phyloP scores from a whole-genome alignment of 2,888 invertebrate species.

The Meteorus colon region DNA sequence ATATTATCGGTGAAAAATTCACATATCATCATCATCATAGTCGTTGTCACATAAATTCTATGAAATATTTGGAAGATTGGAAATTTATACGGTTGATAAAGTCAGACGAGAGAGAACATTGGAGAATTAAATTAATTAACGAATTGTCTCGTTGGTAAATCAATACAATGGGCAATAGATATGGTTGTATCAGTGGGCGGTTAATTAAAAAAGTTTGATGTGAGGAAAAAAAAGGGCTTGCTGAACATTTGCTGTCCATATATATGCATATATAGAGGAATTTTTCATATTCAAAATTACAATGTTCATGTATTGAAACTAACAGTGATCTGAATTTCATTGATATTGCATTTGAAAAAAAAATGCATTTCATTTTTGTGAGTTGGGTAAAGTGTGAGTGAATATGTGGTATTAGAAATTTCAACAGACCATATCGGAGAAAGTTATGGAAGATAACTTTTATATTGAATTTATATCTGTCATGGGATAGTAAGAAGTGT shows the following conservation, averaged over 20 bases:
- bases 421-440: too few relatives aligned
- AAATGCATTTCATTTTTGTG: too few relatives aligned
- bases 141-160: conserved; percentile 2
- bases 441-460: too few relatives aligned
- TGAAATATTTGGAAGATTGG: not conserved
- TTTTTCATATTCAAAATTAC: too few relatives aligned
- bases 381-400: too few relatives aligned
- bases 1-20: not conserved
- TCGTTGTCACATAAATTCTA: not conserved
- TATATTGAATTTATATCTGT: conserved; percentile 18
- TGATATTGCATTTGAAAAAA: too few relatives aligned
- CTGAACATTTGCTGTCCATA: not conserved
- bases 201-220: conserved; percentile 33
- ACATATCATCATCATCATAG: not conserved
- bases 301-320: too few relatives aligned
- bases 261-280: too few relatives aligned
- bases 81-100: not conserved
- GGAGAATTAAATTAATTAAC: conserved; percentile 16
- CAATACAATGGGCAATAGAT: conserved; percentile 21
- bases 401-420: too few relatives aligned
- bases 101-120: not conserved
- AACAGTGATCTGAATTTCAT: too few relatives aligned
- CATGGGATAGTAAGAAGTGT: not conserved
- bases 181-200: not conserved
- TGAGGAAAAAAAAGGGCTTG: conserved; percentile 22